phyloP scores from a whole-genome alignment of 2,888 invertebrate genomes.

The Papilio gigon region DNA sequence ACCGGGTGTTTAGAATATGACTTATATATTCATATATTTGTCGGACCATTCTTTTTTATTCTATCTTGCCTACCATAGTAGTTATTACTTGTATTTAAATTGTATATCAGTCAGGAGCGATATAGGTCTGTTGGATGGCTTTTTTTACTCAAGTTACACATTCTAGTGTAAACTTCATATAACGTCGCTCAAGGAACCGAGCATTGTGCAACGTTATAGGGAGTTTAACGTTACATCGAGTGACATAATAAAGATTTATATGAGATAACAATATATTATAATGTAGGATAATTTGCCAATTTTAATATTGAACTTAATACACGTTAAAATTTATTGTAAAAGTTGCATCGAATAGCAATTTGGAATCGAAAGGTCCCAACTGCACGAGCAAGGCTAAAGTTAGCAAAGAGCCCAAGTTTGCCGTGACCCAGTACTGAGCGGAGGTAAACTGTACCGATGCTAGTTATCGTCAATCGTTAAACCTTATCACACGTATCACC shows the following conservation, averaged over 20 bases:
- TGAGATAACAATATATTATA: no score
- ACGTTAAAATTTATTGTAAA: constrained; percentile 4
- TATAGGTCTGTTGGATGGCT: not conserved
- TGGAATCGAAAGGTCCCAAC: constrained; percentile 23
- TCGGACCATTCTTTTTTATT: not conserved
- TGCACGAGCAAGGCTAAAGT: constrained; percentile 20
- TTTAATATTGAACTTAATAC: constrained; percentile 22
- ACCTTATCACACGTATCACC: constrained; percentile 36
- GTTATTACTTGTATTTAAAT: not conserved
- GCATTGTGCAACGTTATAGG: no score
- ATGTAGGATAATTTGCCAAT: not conserved
- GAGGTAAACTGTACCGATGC: constrained; percentile 17
- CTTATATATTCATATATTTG: not conserved
- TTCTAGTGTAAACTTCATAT: not conserved
- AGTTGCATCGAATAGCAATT: constrained; percentile 2
- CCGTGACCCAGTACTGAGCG: constrained; percentile 34
- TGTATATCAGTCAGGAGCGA: not conserved
- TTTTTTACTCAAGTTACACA: not conserved
- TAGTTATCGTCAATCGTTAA: constrained; percentile 39
- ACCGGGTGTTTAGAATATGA: constrained; percentile 2
- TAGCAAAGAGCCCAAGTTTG: constrained; percentile 30
- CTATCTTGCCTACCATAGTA: not conserved
- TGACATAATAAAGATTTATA: no score
- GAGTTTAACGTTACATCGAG: no score
- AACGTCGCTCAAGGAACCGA: no score